Conservation (phyloP, 2,113 vertebrate genomes). For the Cettia cetti region DNA sequence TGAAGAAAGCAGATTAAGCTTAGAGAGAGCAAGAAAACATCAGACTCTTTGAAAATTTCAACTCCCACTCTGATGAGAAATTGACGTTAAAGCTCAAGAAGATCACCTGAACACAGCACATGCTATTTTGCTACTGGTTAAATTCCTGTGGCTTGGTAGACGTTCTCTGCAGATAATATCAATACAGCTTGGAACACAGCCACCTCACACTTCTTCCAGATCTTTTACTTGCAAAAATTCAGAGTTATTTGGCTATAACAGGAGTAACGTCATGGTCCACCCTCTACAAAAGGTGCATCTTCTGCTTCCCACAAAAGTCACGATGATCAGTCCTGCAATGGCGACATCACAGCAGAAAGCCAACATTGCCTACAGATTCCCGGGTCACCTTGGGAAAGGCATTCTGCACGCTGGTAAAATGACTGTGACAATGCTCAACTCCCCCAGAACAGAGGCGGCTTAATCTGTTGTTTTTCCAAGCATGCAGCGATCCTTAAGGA, state of each 20-base stretch:
- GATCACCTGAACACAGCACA: not conserved
- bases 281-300: not conserved
- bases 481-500: not conserved
- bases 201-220: not conserved
- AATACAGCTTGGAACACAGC: not conserved
- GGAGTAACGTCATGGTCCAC: not conserved
- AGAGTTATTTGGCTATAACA: not conserved
- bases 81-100: not conserved
- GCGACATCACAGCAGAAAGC: not conserved
- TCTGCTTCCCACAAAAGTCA: not conserved
- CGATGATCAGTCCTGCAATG: not conserved
- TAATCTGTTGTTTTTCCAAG: constrained; percentile 6
- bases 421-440: not conserved
- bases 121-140: not conserved
- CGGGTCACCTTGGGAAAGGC: constrained; percentile 4
- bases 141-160: constrained; percentile 48
- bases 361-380: not conserved
- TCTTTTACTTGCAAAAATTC: constrained; percentile 1
- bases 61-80: not conserved
- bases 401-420: not conserved
- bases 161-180: constrained; percentile 21
- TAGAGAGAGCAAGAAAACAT: not conserved
- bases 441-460: not conserved
- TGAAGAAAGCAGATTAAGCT: not conserved
- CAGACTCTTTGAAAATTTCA: not conserved